Evolutionary conservation across 2,797 vertebrate genomes (phyloP).

Genomic region (Macropodus opercularis): DNA sequence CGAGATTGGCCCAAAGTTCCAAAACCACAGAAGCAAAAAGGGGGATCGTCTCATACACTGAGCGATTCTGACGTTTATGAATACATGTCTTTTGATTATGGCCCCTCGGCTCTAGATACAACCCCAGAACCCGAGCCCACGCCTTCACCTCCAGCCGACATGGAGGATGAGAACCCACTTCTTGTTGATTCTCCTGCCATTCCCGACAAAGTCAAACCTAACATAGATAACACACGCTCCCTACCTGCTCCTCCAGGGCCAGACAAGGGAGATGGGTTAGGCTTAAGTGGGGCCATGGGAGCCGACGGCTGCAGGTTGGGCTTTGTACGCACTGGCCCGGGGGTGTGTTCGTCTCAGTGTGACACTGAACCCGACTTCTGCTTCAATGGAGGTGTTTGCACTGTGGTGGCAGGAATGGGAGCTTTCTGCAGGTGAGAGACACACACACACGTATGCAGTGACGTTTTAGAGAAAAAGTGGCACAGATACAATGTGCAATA

Average conservation of each 20-base stretch:
- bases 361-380: conserved; percentile 90
- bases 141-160: conserved; percentile 67
- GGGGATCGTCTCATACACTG: conserved; percentile 79
- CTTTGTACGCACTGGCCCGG: conserved; percentile 82
- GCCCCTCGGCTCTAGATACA: conserved; percentile 84
- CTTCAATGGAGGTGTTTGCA: conserved; percentile 92
- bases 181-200: conserved; percentile 50
- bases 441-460: conserved; percentile 7
- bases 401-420: conserved; percentile 89
- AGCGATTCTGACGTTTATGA: conserved; percentile 86
- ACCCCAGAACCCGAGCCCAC: conserved; percentile 76
- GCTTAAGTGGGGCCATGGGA: conserved; percentile 67
- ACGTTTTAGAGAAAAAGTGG: conserved; percentile 1
- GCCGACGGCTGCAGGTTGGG: conserved; percentile 84
- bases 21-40: conserved; percentile 71
- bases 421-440: conserved; percentile 90
- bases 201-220: conserved; percentile 57
- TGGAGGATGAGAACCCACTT: conserved; percentile 82
- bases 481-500: background rate
- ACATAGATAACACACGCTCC: conserved; percentile 21
- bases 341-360: conserved; percentile 86
- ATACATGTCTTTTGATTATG: conserved; percentile 86
- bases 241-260: conserved; percentile 37
- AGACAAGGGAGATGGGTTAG: conserved; percentile 43
- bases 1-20: conserved; percentile 58